phyloP scores from a whole-genome alignment of 92 coral and sea anemone genomes.

The Parazoanthus atlanticus region DNA sequence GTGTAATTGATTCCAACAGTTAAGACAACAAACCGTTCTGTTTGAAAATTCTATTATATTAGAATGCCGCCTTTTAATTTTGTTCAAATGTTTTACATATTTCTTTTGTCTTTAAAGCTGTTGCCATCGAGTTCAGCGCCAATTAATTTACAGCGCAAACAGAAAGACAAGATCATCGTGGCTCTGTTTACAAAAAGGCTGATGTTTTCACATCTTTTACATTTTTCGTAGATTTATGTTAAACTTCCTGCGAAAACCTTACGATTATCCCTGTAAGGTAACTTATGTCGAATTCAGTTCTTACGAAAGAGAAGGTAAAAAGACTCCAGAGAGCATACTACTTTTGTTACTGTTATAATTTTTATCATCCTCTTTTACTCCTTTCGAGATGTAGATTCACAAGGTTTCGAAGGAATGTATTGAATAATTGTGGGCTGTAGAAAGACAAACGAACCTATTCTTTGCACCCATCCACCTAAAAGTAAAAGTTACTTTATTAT shows the following conservation, averaged over 20 bases:
- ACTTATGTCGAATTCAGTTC: neutral
- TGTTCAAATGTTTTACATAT: slow-evolving; percentile 22
- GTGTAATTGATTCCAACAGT: neutral
- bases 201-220: neutral
- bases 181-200: slow-evolving; percentile 3
- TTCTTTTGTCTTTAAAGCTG: slow-evolving; percentile 9
- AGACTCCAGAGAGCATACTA: neutral
- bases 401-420: slow-evolving; percentile 27
- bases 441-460: neutral
- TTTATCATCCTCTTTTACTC: neutral
- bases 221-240: neutral
- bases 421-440: too few species aligned
- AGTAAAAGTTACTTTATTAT: neutral
- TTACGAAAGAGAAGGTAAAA: neutral
- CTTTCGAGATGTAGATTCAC: neutral
- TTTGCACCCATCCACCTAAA: neutral
- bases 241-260: too few species aligned
- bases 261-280: neutral
- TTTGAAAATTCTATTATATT: neutral
- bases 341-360: neutral
- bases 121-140: slow-evolving; percentile 29
- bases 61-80: neutral
- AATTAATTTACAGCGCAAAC: slow-evolving; percentile 31
- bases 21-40: neutral
- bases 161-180: slow-evolving; percentile 25